Conservation (phyloP, 2,888 invertebrate genomes). For the Tanaodytes sp. region DNA sequence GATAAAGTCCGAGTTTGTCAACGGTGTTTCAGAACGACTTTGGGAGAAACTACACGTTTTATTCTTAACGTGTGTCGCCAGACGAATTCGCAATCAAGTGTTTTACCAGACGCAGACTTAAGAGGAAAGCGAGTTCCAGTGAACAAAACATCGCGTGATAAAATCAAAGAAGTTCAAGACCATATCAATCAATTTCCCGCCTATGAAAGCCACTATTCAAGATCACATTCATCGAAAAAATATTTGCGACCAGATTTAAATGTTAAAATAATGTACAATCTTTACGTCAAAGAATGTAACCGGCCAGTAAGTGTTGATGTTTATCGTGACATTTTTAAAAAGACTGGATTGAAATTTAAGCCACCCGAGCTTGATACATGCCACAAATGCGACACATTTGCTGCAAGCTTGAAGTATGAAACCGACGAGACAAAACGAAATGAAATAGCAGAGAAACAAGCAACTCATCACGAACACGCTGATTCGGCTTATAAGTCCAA, state of each 20-base stretch:
- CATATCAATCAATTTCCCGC: constrained; percentile 37
- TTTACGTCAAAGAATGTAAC: constrained; percentile 11
- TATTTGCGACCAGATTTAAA: constrained; percentile 25
- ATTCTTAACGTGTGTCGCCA: constrained; percentile 3
- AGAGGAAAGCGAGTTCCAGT: constrained; percentile 24
- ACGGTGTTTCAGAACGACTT: constrained; percentile 22
- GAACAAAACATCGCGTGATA: constrained; percentile 14
- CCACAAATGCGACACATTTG: constrained; percentile 40
- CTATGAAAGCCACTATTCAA: constrained; percentile 38
- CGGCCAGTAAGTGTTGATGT: constrained; percentile 29
- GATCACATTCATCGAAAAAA: constrained; percentile 18
- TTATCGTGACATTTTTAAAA: constrained; percentile 42
- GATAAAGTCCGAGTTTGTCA: constrained; percentile 21
- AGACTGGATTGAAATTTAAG: constrained; percentile 50
- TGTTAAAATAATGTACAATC: constrained; percentile 19
- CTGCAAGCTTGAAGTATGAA: constrained; percentile 25
- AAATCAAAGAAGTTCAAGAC: constrained; percentile 19
- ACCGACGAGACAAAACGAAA: constrained; percentile 1
- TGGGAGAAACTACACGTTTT: constrained; percentile 25
- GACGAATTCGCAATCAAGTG: background rate
- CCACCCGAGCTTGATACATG: constrained; percentile 52
- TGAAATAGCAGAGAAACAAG: constrained; percentile 3
- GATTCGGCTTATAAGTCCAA: constrained; percentile 32
- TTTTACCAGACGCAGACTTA: background rate
- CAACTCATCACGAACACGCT: constrained; percentile 27